phyloP scores from a whole-genome alignment of 1,140 invertebrate species.

The Pachypeltis micranthus region DNA sequence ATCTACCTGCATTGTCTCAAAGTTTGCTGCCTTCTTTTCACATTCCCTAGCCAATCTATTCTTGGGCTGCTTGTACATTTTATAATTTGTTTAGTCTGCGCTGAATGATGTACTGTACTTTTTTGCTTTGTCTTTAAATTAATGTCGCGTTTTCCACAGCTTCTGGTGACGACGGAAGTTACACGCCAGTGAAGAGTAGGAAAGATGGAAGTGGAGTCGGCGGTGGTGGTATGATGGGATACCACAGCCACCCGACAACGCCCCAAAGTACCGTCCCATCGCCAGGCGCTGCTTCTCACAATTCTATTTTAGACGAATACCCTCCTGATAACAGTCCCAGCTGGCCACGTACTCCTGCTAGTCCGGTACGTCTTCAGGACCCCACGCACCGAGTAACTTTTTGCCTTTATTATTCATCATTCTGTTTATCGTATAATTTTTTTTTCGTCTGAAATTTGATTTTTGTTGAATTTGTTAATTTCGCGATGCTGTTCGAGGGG shows the following conservation, averaged over 20 bases:
- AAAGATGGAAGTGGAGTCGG: constrained; percentile 46
- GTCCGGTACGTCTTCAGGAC: constrained; percentile 70
- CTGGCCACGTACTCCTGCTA: constrained; percentile 78
- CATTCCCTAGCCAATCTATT: too few relatives aligned
- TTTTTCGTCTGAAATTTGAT: not conserved
- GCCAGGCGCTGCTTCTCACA: constrained; percentile 66
- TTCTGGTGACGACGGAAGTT: constrained; percentile 70
- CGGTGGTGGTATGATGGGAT: constrained; percentile 23
- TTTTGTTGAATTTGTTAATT: too few relatives aligned
- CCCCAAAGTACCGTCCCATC: constrained; percentile 59
- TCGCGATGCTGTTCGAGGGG: too few relatives aligned
- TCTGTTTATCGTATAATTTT: not conserved
- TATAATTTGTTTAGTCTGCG: too few relatives aligned
- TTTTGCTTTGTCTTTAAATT: too few relatives aligned
- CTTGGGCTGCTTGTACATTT: too few relatives aligned
- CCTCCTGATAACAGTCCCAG: constrained; percentile 52
- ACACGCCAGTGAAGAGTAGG: constrained; percentile 50
- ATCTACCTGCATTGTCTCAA: too few relatives aligned
- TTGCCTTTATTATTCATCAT: too few relatives aligned
- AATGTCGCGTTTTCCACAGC: constrained; percentile 46
- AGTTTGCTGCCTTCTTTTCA: too few relatives aligned
- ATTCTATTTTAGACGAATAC: constrained; percentile 81
- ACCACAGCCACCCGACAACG: constrained; percentile 32
- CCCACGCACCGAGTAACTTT: too few relatives aligned
- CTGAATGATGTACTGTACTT: too few relatives aligned